Evolutionary conservation across 2,797 vertebrate genomes (phyloP), one percentile per base, ranked within the genome.

Genomic region (Enteromius trimaculatus): DNA sequence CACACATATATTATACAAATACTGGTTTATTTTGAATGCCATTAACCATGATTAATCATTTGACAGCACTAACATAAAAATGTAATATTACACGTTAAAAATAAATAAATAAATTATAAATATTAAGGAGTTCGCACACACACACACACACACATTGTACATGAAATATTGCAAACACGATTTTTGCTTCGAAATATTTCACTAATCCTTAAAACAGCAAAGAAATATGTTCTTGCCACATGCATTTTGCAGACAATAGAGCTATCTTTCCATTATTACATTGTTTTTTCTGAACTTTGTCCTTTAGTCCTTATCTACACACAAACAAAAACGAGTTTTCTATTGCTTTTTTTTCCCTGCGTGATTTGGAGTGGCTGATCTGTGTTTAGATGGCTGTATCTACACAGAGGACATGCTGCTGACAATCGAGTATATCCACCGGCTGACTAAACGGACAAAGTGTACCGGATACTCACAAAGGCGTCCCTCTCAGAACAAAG

Each of bases 401-500:
- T 76, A 82, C 80, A 82, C 81, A 14, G 62, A 76, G 79, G 62
- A 82, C 81, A 82, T 55, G 81, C 64, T 55, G 60, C 62, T 76
- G 81, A 75, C 80, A 82, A 75, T 82, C 71, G 1, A 37, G 80
- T 37, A 74, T 66, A 82, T 75, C 71, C 80, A 55, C 26, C 60
- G 3, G 21, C 65, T 64, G 71, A 68, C 68, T 74, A 37, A 75
- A 82, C 29, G 23, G 10, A 64, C 34, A 55, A 60, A 74, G 62
- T 64, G 26, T 19, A 69, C 68, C 5, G 21, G 44, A 64, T 39
- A 68, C 47, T 51, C 62, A 75, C 80, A 80, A 86, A 83, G 47
- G 66, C 29, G 23, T 76, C 49, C 34, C 34, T 80, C 55, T 66
- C 70, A 80, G 62, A 86, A 83, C 81, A 83, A 83, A 86, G 74